phyloP scores from a whole-genome alignment of 1,140 invertebrate genomes.

The Trichonephila clavata region DNA sequence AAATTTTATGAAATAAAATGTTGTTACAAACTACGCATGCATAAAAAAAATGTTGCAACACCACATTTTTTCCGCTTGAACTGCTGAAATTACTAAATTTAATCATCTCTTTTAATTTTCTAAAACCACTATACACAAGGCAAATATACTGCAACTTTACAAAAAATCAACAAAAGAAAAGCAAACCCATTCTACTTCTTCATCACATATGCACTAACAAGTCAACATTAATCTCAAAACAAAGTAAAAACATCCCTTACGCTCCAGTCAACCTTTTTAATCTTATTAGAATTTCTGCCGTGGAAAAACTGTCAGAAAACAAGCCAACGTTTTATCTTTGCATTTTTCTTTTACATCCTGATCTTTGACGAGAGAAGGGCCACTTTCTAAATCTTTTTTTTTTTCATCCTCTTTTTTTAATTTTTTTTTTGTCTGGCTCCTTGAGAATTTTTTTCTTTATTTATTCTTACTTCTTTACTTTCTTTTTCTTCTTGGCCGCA shows the following conservation, averaged over 20 bases:
- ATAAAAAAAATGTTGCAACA: no score
- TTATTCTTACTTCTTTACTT: background rate
- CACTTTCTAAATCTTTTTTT: constrained; percentile 1
- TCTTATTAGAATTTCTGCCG: constrained; percentile 54
- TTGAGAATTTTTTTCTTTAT: background rate
- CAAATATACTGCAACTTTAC: no score
- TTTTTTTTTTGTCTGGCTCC: background rate
- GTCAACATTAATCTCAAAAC: constrained; percentile 14
- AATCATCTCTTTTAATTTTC: no score
- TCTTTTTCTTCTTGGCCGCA: background rate
- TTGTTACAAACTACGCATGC: no score
- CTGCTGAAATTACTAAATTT: no score
- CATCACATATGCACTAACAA: background rate
- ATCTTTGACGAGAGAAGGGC: constrained; percentile 24
- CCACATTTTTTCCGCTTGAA: no score
- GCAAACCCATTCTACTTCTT: no score
- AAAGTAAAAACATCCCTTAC: background rate
- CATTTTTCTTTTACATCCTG: constrained; percentile 8
- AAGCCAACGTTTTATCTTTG: background rate
- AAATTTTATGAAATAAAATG: no score
- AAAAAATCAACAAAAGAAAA: no score
- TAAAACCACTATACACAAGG: no score
- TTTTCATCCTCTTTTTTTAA: background rate
- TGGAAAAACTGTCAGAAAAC: constrained; percentile 48
- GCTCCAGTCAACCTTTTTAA: constrained; percentile 42